Base-by-base conservation (phyloP, 2,888 invertebrate species). In the Alviniconcha strummeri region DNA sequence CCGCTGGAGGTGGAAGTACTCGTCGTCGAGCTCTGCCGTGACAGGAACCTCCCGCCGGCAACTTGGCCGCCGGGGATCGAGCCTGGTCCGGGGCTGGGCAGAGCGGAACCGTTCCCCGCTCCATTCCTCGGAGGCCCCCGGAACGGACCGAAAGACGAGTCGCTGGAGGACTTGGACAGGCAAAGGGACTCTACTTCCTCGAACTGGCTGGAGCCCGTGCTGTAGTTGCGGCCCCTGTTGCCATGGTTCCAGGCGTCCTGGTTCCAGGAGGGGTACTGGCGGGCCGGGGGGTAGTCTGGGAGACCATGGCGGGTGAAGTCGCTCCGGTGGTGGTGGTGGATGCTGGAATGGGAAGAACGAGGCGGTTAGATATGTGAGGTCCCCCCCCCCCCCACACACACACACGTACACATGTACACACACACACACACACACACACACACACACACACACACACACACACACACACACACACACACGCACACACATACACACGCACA, bases 161-260 rank as follows among this genome's bases (percentile, higher is more conserved):
- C 87, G 5, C 84, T 85, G 9, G 86, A 86, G 6, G 86, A 84
- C 64, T 84, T 86, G 52, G 86, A 87, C 17, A 87, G 69, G 64
- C 87, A 85, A 55, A 89, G 77, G 60, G 88, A 89, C 64, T 89
- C 88, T 7, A 88, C 88, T 55, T 89, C 89, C 17, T 89, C 89
- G 81, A 89, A 89, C 0, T 81, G 72, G 19, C 85, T 86, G 8
- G 85, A 85, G 6, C 78, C 82, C 54, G 84, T 56, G 72, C 85
- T 85, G 52, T 69, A 54, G 76, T 64, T n/a, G 5, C 57, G 81
- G 54, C 85, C 80, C 11, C 71, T 78, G 72, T 15, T 64, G 36
- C 79, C 80, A 57, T 15, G 76, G 56, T 11, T 11, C 76, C 76
- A 77, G n/a, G 56, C 56, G 52, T 57, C 57, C 7, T 11, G 57